Conservation (phyloP, 2,113 vertebrate species). For the Deroptyus accipitrinus region DNA sequence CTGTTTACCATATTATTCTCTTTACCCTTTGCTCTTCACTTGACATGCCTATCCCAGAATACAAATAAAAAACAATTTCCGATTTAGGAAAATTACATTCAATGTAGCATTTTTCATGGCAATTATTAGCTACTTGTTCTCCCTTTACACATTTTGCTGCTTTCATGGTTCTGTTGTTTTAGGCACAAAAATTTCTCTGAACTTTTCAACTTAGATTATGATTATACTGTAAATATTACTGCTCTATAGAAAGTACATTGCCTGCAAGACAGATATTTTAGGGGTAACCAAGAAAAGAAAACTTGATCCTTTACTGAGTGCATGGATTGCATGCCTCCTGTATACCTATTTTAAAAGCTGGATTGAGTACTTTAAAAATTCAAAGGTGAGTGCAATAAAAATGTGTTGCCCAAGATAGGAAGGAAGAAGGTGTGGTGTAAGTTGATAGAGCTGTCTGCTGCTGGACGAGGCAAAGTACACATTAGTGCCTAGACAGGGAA, state of each 20-base stretch:
- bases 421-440: background rate
- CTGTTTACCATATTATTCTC: background rate
- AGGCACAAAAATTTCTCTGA: background rate
- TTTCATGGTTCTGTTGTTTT: background rate
- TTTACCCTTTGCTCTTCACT: background rate
- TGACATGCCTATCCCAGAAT: background rate
- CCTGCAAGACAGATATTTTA: no score
- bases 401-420: background rate
- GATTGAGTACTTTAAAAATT: background rate
- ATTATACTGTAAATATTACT: background rate
- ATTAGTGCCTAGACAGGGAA: background rate
- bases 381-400: background rate
- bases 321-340: background rate
- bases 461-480: background rate
- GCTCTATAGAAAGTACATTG: no score
- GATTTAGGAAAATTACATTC: background rate
- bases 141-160: background rate
- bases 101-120: background rate
- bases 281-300: background rate
- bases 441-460: background rate
- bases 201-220: background rate
- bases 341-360: background rate
- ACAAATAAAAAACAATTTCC: background rate
- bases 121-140: background rate
- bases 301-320: background rate